Evolutionary conservation across 2,113 vertebrate genomes (phyloP), one percentile per base, ranked within the genome.

Genomic region (Cricetomys ansorgei): DNA sequence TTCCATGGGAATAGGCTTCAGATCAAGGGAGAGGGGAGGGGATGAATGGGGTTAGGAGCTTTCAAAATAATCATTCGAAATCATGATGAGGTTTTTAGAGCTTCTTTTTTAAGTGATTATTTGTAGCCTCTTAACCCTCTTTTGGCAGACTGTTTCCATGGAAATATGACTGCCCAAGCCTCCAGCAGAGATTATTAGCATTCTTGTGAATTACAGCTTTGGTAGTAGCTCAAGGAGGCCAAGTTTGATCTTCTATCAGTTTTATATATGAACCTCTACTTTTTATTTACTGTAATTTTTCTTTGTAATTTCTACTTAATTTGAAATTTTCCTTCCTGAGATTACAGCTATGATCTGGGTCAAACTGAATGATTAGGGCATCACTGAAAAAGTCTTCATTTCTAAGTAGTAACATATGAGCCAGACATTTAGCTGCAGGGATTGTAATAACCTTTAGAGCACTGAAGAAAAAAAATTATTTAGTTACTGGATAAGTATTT

Each of bases 31-130:
- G 9, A 17, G 48, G 70, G 40, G 80, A 84, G 67, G 25, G 84
- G 94, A 81, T 69, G 48, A 87, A 95, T 95, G 92, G 97, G 96
- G 96, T 96, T 95, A 97, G 97, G 85, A 94, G 95, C 96, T 96
- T 97, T 98, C 96, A 97, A 96, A 96, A 97, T 97, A 97, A 97
- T 97, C 97, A 97, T 96, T 97, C 88, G 83, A 97, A 98, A 97
- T 92, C 96, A 97, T 96, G 96, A 97, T 97, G 95, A 96, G 95
- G 92, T 92, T 96, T 98, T 97, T 91, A 96, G 88, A 97, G 98
- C 40, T 85, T 96, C 94, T 96, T 96, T 97, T 93, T 96, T 96
- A 95, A 88, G 87, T 96, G 93, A 98, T 97, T 97, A 95, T 96
- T 97, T 96, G 90, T 96, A 97, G 94, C 95, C 95, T 97, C 95